phyloP scores from a whole-genome alignment of 2,113 vertebrate species.

The Nycticorax nycticorax region DNA sequence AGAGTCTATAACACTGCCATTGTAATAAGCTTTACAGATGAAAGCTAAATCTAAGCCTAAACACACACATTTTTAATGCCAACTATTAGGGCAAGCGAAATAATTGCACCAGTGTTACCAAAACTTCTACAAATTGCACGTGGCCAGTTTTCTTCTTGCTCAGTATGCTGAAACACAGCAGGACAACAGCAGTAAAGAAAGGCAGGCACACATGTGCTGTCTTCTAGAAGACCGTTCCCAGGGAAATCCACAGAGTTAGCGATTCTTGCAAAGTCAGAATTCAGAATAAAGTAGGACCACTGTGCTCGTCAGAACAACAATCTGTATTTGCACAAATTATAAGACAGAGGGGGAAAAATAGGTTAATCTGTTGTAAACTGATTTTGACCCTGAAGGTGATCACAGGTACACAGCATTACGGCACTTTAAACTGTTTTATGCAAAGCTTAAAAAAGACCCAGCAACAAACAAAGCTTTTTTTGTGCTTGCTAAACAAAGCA shows the following conservation, averaged over 20 bases:
- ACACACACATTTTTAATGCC: neutral
- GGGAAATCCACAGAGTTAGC: neutral
- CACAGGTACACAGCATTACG: slow-evolving; percentile 74
- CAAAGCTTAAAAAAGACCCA: slow-evolving; percentile 75
- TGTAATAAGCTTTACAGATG: neutral
- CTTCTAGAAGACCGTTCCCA: slow-evolving; percentile 26
- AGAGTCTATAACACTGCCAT: neutral
- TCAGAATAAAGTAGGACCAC: neutral
- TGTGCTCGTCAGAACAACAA: neutral
- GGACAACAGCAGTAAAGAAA: slow-evolving; percentile 30
- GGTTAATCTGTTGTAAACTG: slow-evolving; percentile 54
- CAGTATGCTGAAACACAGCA: slow-evolving; percentile 41
- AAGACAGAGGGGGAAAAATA: neutral
- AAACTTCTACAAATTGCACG: slow-evolving; percentile 5
- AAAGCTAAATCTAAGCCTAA: neutral
- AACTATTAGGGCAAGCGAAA: neutral
- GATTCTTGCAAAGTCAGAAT: neutral
- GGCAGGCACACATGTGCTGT: slow-evolving; percentile 15
- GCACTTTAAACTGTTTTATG: slow-evolving; percentile 74
- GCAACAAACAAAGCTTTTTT: slow-evolving; percentile 78
- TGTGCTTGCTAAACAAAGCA: slow-evolving; percentile 86
- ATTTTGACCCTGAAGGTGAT: slow-evolving; percentile 76
- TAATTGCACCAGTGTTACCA: neutral
- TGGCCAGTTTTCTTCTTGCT: slow-evolving; percentile 50
- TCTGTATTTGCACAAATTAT: neutral